Evolutionary conservation across 2,797 vertebrate genomes (phyloP), one percentile per base, ranked within the genome.

Genomic region (Aldrovandia affinis): DNA sequence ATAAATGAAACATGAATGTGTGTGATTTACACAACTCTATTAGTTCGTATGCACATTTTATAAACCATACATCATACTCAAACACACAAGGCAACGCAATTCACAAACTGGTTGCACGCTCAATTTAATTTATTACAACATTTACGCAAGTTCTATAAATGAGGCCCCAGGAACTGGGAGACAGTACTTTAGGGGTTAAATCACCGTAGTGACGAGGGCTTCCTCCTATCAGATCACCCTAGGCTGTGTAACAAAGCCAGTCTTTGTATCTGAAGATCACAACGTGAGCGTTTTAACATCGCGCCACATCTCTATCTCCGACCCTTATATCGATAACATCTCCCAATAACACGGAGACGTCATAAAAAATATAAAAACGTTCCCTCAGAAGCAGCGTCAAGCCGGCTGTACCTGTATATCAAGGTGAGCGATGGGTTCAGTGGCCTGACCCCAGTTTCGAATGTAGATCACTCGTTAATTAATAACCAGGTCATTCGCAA

Each of bases 391-490:
- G 2, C 9, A 8, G n/a, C 9, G n/a, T 28, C 4, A 28, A 12
- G 4, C 63, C n/a, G 14, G 63, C n/a, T 33, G 28, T 2, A 7
- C 63, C 63, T 65, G 42, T 42, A 14, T 73, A 36, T 73, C 33
- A 42, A 42, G 68, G 68, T 39, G 68, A 39, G 36, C 12, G 36
- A 18, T 22, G 20, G 33, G 36, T 39, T 42, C 68, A 73, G 15
- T 20, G 36, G 3, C 68, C 33, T 73, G 36, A 20, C 15, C 33
- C n/a, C 15, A 20, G 36, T 2, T 33, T 33, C 30, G 4, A 73
- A 42, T 73, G 36, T 42, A 42, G 68, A 73, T 42, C 68, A 73
- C 33, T 22, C 1, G 68, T 73, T 73, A 73, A 73, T 73, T 73
- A 73, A 73, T 42, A 73, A 42, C 68, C 68, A 42, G 33, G 36